phyloP scores from a whole-genome alignment of 64 coral and sea anemone genomes.

The Dendronephthya gigantea region DNA sequence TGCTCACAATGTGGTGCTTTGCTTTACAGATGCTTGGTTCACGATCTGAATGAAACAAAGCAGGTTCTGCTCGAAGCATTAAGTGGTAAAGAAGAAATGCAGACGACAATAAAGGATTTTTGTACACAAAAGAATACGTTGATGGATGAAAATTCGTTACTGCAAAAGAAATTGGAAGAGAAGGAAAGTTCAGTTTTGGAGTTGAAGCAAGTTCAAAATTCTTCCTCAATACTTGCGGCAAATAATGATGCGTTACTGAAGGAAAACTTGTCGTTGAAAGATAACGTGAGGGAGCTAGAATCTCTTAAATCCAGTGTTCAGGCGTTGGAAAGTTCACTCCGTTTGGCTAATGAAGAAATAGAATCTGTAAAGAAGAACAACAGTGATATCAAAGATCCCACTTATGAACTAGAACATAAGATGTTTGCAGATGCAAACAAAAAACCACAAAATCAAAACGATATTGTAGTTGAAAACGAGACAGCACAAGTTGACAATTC shows the following conservation, averaged over 20 bases:
- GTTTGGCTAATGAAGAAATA: background rate
- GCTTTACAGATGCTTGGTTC: background rate
- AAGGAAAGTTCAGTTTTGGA: background rate
- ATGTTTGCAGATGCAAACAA: background rate
- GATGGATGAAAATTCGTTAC: background rate
- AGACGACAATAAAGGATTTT: background rate
- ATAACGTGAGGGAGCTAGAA: background rate
- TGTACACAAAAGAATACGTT: background rate
- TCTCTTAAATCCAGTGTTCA: background rate
- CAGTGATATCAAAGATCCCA: background rate
- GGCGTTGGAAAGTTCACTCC: background rate
- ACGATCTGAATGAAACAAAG: background rate
- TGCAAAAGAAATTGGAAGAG: background rate
- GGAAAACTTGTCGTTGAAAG: background rate
- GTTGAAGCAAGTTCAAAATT: background rate
- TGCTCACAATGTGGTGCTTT: no score
- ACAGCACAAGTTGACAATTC: background rate
- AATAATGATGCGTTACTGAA: background rate
- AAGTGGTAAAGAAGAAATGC: background rate
- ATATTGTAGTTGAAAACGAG: background rate
- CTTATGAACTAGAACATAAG: background rate
- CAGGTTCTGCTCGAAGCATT: background rate
- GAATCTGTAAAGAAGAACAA: background rate
- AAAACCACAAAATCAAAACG: background rate
- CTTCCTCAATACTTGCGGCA: background rate